phyloP scores from a whole-genome alignment of 2,113 vertebrate genomes.

The Neoarius graeffei region DNA sequence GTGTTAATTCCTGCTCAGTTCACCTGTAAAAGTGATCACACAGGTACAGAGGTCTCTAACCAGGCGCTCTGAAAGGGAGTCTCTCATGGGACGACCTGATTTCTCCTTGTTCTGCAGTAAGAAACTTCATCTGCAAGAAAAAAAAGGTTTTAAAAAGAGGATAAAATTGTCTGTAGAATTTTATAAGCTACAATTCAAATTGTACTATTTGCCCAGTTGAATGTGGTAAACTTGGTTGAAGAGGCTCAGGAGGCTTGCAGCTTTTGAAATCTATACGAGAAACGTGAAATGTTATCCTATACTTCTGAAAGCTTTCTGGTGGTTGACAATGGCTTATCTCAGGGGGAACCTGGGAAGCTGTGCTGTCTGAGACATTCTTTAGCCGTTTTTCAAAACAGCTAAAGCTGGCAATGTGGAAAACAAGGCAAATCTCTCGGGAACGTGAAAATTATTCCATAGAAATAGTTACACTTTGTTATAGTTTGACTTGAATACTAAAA shows the following conservation, averaged over 20 bases:
- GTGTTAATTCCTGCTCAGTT: neutral
- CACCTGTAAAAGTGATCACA: conserved; percentile 21
- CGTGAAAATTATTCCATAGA: conserved; percentile 64
- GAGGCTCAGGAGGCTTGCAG: conserved; percentile 17
- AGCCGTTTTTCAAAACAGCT: conserved; percentile 61
- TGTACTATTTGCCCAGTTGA: neutral
- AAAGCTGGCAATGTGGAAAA: conserved; percentile 66
- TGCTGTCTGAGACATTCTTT: conserved; percentile 68
- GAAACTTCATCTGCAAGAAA: neutral
- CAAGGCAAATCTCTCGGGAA: conserved; percentile 63
- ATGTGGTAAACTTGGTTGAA: conserved; percentile 35
- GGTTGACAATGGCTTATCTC: conserved; percentile 56
- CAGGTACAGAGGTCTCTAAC: conserved; percentile 5
- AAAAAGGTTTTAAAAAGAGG: neutral
- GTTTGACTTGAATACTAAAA: conserved; percentile 60
- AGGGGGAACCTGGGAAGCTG: conserved; percentile 73
- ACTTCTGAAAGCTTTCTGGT: conserved; percentile 56
- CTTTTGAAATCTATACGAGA: conserved; percentile 67
- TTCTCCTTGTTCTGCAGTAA: neutral
- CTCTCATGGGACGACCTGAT: conserved; percentile 13
- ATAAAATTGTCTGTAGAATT: neutral
- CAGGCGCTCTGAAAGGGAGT: conserved; percentile 2
- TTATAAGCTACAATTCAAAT: neutral
- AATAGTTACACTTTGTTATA: conserved; percentile 60
- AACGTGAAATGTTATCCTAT: conserved; percentile 68